phyloP scores from a whole-genome alignment of 1,140 invertebrate genomes.

The Leguminivora glycinivorella region DNA sequence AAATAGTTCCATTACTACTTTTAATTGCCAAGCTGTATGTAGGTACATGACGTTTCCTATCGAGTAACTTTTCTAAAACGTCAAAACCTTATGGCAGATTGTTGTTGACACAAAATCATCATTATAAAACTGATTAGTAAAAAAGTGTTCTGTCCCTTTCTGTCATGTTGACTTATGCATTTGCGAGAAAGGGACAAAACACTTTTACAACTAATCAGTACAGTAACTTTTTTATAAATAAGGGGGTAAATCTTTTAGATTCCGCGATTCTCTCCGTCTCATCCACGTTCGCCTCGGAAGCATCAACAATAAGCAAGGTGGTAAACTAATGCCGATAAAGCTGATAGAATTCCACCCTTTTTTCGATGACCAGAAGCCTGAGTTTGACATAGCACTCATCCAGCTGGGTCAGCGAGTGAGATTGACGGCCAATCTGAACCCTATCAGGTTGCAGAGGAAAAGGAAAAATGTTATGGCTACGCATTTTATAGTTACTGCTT shows the following conservation, averaged over 20 bases:
- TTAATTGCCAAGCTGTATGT: too few species aligned
- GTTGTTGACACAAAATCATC: too few species aligned
- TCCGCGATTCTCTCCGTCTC: conserved; percentile 46
- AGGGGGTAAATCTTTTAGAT: conserved; percentile 40
- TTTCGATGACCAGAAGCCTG: conserved; percentile 55
- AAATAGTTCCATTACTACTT: too few species aligned
- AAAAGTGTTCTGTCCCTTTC: too few species aligned
- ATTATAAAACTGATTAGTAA: too few species aligned
- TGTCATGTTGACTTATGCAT: too few species aligned
- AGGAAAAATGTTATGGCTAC: neutral
- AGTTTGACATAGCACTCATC: conserved; percentile 57
- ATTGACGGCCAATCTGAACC: conserved; percentile 43
- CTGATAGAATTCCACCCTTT: conserved; percentile 58
- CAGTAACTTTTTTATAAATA: too few species aligned
- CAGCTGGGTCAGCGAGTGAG: conserved; percentile 44
- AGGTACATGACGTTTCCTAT: too few species aligned
- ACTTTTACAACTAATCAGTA: too few species aligned
- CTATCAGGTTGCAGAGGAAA: conserved; percentile 44
- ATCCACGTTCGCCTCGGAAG: conserved; percentile 57
- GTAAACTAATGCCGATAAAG: conserved; percentile 49
- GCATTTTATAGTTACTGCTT: conserved; percentile 30
- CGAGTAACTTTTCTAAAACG: too few species aligned
- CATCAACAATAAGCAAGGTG: conserved; percentile 58
- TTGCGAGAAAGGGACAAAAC: too few species aligned
- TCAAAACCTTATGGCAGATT: too few species aligned